These are phyloP conservation scores for Actias luna DNA, from an alignment of 2,888 invertebrate genomes.

Conservation along the genomic window DNA sequence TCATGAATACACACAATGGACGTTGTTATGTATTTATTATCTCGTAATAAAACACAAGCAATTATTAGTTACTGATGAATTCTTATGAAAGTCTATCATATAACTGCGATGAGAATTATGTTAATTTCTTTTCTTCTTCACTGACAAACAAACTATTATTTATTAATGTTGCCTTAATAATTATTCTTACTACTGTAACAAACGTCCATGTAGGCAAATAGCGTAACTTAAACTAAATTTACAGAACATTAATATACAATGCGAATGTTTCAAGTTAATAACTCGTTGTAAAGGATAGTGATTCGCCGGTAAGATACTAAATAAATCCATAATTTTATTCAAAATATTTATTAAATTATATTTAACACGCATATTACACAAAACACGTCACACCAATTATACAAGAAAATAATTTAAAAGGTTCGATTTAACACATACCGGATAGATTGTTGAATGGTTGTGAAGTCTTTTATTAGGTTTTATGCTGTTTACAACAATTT, in stretches of 20 bases:
- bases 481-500: neutral
- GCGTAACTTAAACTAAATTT: neutral
- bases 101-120: neutral
- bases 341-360: neutral
- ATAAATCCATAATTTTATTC: neutral
- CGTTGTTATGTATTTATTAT: conserved; percentile 27
- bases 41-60: conserved; percentile 18
- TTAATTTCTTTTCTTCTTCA: neutral
- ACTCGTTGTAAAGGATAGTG: neutral
- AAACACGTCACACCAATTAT: neutral
- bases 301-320: neutral
- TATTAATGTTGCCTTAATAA: neutral
- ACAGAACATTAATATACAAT: neutral
- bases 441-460: neutral
- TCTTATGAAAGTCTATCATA: neutral
- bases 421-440: neutral
- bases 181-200: neutral
- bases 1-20: conserved; percentile 35
- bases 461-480: neutral
- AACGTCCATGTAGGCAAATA: neutral
- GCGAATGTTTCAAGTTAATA: neutral
- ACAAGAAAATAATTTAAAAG: neutral
- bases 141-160: too few relatives aligned
- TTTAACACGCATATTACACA: neutral
- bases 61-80: neutral